A percentile compares a stretch with the other conserved stretches of the same genome.
Conservation (phyloP, 2,113 vertebrate genomes). For the Myocastor coypus region DNA sequence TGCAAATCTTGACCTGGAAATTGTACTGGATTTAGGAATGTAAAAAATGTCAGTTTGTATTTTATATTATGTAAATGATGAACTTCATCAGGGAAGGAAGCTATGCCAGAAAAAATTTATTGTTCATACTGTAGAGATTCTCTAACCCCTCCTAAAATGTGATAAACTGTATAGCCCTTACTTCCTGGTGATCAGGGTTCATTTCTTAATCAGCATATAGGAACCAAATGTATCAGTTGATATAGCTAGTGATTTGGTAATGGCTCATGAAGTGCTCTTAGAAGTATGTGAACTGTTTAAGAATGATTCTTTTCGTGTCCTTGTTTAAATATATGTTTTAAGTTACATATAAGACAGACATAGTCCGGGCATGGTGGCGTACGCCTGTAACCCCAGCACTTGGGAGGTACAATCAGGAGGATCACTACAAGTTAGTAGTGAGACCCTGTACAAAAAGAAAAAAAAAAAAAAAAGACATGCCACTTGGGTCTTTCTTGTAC, state of each 20-base stretch:
- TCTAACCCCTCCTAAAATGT: not conserved
- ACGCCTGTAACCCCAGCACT: too few species aligned
- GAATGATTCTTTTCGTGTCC: not conserved
- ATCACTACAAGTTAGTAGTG: too few species aligned
- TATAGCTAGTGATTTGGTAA: constrained; percentile 18
- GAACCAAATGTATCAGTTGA: constrained; percentile 42
- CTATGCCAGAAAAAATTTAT: constrained; percentile 75
- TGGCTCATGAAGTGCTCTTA: constrained; percentile 17
- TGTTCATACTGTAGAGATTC: constrained; percentile 69
- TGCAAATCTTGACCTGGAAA: constrained; percentile 85
- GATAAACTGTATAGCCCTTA: not conserved
- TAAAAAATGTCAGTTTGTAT: constrained; percentile 80
- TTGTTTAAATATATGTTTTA: constrained; percentile 1
- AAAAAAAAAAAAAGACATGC: too few species aligned
- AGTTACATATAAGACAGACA: not conserved
- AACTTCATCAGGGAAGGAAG: constrained; percentile 68
- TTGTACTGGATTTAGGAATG: constrained; percentile 78
- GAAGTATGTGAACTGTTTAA: constrained; percentile 31
- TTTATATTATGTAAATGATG: constrained; percentile 81
- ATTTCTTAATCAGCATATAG: constrained; percentile 61
- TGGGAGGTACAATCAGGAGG: too few species aligned
- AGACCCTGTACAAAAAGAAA: too few species aligned
- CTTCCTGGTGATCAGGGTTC: not conserved
- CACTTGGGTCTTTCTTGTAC: constrained; percentile 63
- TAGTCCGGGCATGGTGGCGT: too few species aligned